Conservation (phyloP, 1,140 invertebrate species). For the Heterodera carotae region DNA sequence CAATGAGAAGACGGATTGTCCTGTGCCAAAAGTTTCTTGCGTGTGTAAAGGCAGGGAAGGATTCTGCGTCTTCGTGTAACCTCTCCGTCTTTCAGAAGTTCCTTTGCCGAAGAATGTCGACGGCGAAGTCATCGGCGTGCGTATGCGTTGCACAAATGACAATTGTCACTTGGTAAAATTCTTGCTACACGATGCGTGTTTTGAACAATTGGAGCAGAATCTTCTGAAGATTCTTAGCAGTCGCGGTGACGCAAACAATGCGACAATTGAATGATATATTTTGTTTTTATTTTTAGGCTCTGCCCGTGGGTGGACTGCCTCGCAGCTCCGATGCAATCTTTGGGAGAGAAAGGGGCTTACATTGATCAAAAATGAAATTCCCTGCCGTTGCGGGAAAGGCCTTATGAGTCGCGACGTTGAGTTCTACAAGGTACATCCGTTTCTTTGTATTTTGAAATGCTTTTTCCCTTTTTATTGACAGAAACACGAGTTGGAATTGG, state of each 20-base stretch:
- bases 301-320: slow-evolving; percentile 23
- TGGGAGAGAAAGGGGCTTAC: slow-evolving; percentile 27
- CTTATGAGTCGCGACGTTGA: slow-evolving; percentile 32
- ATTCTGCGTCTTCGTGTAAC: background rate
- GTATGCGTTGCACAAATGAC: slow-evolving; percentile 31
- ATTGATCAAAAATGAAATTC: slow-evolving; percentile 15
- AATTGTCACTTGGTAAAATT: slow-evolving; percentile 17
- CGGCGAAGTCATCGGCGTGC: slow-evolving; percentile 7
- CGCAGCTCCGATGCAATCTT: slow-evolving; percentile 24
- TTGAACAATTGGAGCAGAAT: slow-evolving; percentile 28
- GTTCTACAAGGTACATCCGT: slow-evolving; percentile 22
- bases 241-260: background rate
- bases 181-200: slow-evolving; percentile 18
- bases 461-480: background rate
- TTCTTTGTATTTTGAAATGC: background rate
- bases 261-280: background rate
- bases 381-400: slow-evolving; percentile 20
- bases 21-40: slow-evolving; percentile 25
- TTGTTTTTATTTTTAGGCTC: slow-evolving; percentile 8
- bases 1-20: slow-evolving; percentile 21
- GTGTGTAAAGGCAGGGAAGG: slow-evolving; percentile 18
- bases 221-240: slow-evolving; percentile 16
- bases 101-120: slow-evolving; percentile 6
- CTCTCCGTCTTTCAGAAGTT: background rate
- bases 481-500: slow-evolving; percentile 7